Percentiles rank a stretch among this genome's conserved stretches.
These are phyloP conservation scores for Poecilia picta DNA, from an alignment of 2,797 vertebrate species.

Conservation along the genomic window DNA sequence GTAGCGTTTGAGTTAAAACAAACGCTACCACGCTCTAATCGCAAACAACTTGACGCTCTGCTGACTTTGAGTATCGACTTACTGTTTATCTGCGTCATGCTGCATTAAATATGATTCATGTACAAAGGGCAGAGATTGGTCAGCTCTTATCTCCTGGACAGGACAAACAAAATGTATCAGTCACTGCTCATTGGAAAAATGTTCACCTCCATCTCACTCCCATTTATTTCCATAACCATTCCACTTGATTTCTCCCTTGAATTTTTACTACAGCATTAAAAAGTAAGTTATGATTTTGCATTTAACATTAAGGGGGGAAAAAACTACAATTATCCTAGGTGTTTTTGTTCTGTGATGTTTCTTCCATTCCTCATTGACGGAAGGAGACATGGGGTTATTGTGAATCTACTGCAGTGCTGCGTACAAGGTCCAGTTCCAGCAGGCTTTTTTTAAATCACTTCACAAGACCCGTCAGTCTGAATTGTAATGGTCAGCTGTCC, in stretches of 20 bases:
- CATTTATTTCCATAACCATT: conserved; percentile 43
- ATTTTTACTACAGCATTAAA: conserved; percentile 3
- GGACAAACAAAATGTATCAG: conserved; percentile 17
- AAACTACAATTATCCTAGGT: conserved; percentile 10
- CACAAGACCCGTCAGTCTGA: background rate
- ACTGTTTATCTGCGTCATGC: conserved; percentile 7
- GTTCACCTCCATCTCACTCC: conserved; percentile 2
- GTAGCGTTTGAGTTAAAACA: background rate
- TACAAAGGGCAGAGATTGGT: conserved; percentile 17
- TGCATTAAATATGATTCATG: conserved; percentile 27
- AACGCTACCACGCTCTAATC: background rate
- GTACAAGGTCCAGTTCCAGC: conserved; percentile 15
- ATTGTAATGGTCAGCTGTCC: conserved; percentile 17
- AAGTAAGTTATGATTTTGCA: conserved; percentile 5
- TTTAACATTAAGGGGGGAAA: background rate
- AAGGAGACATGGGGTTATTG: conserved; percentile 28
- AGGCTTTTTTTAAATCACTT: conserved; percentile 9
- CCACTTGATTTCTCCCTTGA: conserved; percentile 36
- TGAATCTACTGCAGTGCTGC: conserved; percentile 17
- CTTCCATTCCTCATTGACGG: conserved; percentile 2
- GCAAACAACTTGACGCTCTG: background rate
- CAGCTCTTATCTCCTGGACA: conserved; percentile 36
- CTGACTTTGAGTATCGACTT: background rate
- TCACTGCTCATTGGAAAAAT: conserved; percentile 24
- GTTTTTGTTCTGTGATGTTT: background rate